These are phyloP conservation scores for Microhierax caerulescens DNA, from an alignment of 2,797 vertebrate species.

Conservation along the genomic window DNA sequence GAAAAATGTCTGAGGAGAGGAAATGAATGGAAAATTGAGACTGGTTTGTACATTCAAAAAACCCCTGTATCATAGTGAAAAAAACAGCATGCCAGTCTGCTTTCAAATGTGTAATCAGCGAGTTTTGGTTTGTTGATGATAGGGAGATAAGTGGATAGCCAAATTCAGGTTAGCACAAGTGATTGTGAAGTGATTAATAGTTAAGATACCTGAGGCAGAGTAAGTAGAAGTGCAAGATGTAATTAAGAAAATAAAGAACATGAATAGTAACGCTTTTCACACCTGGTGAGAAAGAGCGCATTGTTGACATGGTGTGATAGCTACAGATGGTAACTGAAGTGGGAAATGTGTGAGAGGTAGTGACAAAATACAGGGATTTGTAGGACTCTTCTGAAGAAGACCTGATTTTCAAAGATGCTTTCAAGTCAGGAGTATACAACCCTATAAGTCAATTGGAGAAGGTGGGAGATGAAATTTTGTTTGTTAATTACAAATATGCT, in stretches of 20 bases:
- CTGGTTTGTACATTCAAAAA: not conserved
- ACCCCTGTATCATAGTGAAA: not conserved
- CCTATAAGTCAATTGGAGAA: not conserved
- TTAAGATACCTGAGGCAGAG: not conserved
- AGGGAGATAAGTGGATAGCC: conserved; percentile 3
- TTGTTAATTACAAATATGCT: not conserved
- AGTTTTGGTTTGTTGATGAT: not conserved
- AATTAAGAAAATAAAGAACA: conserved; percentile 55
- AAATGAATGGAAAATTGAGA: not conserved
- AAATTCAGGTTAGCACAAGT: not conserved
- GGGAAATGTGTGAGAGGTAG: not conserved
- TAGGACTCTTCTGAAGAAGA: not conserved
- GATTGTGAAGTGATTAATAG: conserved; percentile 58
- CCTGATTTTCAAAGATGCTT: not conserved
- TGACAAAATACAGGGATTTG: not conserved
- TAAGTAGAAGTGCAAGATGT: not conserved
- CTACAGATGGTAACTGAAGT: not conserved
- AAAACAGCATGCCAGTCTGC: not conserved
- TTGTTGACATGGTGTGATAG: not conserved
- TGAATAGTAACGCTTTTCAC: not conserved
- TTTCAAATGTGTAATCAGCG: not conserved
- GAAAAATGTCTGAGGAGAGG: not conserved
- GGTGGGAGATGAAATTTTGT: not conserved
- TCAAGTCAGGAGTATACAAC: not conserved
- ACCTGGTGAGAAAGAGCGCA: not conserved